phyloP scores from a whole-genome alignment of 2,797 vertebrate genomes.

The Hypotaenidia okinawae region DNA sequence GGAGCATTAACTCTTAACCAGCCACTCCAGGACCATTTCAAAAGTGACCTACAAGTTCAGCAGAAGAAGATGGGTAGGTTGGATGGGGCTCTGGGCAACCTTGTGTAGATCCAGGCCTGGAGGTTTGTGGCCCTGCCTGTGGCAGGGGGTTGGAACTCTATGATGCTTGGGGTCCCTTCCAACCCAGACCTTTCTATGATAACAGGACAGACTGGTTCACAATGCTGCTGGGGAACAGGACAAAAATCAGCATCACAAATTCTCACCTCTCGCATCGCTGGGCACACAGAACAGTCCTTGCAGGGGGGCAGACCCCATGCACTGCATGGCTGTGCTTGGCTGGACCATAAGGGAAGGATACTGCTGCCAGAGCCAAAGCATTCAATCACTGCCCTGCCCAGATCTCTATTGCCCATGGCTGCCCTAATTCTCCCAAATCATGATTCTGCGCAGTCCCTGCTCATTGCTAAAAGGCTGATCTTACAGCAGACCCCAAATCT shows the following conservation, averaged over 20 bases:
- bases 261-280: neutral
- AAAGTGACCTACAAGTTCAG: neutral
- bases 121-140: too few species aligned
- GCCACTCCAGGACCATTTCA: neutral
- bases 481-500: neutral
- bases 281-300: neutral
- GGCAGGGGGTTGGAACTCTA: too few species aligned
- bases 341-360: neutral
- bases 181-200: too few species aligned
- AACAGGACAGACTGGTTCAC: neutral
- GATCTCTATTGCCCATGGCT: neutral
- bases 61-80: neutral
- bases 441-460: neutral
- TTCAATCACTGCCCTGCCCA: neutral
- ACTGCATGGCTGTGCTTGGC: neutral
- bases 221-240: neutral
- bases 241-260: neutral
- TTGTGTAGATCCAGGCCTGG: too few species aligned
- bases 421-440: neutral
- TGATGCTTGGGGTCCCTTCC: too few species aligned
- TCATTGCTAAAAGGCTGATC: neutral
- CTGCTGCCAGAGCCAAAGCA: neutral
- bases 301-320: rapidly evolving
- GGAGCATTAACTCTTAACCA: neutral
- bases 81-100: too few species aligned